Evolutionary conservation across 2,113 vertebrate species (phyloP), one percentile per base, ranked within the genome.

Genomic region (Amphiprion ocellaris): DNA sequence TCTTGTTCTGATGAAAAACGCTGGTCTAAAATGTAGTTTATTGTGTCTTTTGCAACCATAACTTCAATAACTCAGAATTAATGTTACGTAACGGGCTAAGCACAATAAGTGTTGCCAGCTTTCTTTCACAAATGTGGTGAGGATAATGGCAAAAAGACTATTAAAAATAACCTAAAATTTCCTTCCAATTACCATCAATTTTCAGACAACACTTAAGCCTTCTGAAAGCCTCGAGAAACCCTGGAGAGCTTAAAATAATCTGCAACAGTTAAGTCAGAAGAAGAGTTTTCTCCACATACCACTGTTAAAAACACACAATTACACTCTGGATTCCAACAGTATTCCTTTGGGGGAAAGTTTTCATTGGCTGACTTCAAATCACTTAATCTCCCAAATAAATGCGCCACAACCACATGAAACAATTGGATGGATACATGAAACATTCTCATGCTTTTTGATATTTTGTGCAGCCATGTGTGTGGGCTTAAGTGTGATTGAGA

Each of bases 261-360:
- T 87, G 2, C 17, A 44, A 37, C 70, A 79, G 71, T 85, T 87
- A 81, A 55, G 58, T 81, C 26, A 78, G 23, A 86, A 60, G 53
- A 79, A 68, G 47, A 41, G 41, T 46, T 74, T 87, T 86, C 77
- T 70, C 78, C 77, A 60, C 61, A 65, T 3, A 61, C 54, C 17
- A 11, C 19, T 61, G 65, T 70, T 84, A 77, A 70, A 87, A 81
- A 64, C 75, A 86, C 63, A 77, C 19, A 77, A 68, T 77, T 74
- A 79, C 67, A 76, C 71, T 24, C 11, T 59, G 44, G 47, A 80
- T 60, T 68, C 26, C 56, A 64, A 75, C 66, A 24, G 68, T 9
- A 70, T 76, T 85, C 67, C 21, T 81, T 74, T 10, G 67, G 67
- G 70, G 68, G 59, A 85, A 83, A 81, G 41, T 28, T 49, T 60